phyloP scores from a whole-genome alignment of 2,797 vertebrate species.

The Myotis planiceps region DNA sequence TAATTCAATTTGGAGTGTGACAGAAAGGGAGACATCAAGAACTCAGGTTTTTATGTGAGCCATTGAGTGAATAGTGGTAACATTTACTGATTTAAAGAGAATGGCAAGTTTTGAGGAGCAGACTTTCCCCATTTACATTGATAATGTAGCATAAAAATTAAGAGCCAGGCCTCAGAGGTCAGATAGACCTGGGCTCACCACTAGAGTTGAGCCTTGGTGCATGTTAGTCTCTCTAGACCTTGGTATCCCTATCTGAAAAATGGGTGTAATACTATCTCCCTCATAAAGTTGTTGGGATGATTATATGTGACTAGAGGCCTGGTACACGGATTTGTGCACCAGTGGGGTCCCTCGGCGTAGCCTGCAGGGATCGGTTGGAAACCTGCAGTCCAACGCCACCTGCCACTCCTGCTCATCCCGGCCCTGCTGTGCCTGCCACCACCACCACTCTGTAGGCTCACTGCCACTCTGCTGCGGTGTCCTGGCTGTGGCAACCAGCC shows the following conservation, averaged over 20 bases:
- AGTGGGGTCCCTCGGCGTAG: too few relatives aligned
- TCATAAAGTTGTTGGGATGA: too few relatives aligned
- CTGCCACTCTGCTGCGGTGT: accelerated
- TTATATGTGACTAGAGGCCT: too few relatives aligned
- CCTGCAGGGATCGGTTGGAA: too few relatives aligned
- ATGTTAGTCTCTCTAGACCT: not conserved
- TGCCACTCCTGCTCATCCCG: too few relatives aligned
- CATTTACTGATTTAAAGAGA: not conserved
- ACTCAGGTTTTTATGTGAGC: not conserved
- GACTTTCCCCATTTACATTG: not conserved
- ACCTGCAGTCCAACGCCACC: too few relatives aligned
- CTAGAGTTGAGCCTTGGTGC: not conserved
- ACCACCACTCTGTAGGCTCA: too few relatives aligned
- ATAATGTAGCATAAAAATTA: not conserved
- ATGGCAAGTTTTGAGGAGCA: not conserved
- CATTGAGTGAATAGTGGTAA: not conserved
- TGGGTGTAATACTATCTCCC: too few relatives aligned
- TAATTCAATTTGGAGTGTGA: not conserved
- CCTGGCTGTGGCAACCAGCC: too few relatives aligned
- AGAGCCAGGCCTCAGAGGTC: not conserved
- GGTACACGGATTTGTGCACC: too few relatives aligned
- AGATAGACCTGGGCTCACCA: not conserved
- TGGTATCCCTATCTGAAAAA: conserved; percentile 37
- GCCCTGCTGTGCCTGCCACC: too few relatives aligned
- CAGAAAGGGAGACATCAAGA: not conserved